phyloP scores from a whole-genome alignment of 2,113 vertebrate species.

The Tinamus guttatus region DNA sequence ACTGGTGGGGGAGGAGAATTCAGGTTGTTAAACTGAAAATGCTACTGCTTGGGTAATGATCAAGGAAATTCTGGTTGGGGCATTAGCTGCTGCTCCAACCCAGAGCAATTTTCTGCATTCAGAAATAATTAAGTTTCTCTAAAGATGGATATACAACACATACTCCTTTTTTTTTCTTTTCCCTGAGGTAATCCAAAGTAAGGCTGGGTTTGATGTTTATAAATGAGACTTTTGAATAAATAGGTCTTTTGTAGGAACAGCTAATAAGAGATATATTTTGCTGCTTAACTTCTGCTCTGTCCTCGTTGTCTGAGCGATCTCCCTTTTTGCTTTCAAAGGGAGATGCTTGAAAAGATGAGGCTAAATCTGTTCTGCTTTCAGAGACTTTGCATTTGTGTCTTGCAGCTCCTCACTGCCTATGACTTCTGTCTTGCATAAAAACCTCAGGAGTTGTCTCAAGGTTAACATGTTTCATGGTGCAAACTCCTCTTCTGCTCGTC shows the following conservation, averaged over 20 bases:
- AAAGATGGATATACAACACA: conserved; percentile 14
- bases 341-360: not conserved
- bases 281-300: not conserved
- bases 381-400: not conserved
- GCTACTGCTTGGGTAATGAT: conserved; percentile 37
- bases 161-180: not conserved
- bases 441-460: not conserved
- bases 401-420: not conserved
- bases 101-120: conserved; percentile 3
- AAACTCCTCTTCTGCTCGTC: not conserved
- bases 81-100: conserved; percentile 42
- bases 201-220: conserved; percentile 5
- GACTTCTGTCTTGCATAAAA: not conserved
- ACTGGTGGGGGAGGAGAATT: conserved; percentile 54
- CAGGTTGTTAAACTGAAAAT: conserved; percentile 25
- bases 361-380: not conserved
- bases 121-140: conserved; percentile 49
- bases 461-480: not conserved
- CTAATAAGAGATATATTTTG: not conserved
- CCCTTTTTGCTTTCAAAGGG: not conserved
- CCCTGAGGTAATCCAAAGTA: not conserved
- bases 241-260: not conserved
- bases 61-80: conserved; percentile 32
- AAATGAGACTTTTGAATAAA: conserved; percentile 19
- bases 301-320: not conserved